phyloP scores from a whole-genome alignment of 2,113 vertebrate genomes.

The Ophthalmolycus amberensis region DNA sequence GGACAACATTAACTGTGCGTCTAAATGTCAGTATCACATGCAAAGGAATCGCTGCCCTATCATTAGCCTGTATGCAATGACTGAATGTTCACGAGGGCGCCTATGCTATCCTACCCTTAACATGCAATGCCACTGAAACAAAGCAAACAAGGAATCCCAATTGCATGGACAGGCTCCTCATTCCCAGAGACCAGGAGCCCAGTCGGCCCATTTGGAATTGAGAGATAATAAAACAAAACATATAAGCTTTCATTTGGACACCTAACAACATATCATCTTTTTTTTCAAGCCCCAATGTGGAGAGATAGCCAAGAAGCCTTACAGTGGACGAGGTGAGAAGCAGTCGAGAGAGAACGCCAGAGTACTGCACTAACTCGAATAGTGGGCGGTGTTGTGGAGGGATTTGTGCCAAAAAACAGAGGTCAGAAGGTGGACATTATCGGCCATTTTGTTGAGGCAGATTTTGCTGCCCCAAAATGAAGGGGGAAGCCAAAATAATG shows the following conservation, averaged over 20 bases:
- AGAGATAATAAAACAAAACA: constrained; percentile 58
- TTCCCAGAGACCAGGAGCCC: constrained; percentile 82
- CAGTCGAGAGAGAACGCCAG: constrained; percentile 86
- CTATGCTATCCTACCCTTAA: constrained; percentile 37
- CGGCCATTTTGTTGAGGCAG: constrained; percentile 94
- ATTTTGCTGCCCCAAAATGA: constrained; percentile 93
- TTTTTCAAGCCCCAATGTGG: constrained; percentile 98
- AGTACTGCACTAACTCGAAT: constrained; percentile 87
- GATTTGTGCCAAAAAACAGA: constrained; percentile 84
- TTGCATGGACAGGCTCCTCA: constrained; percentile 82
- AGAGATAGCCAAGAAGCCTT: constrained; percentile 83
- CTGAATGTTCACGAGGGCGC: constrained; percentile 21
- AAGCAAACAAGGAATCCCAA: constrained; percentile 72
- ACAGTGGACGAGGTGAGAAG: constrained; percentile 81
- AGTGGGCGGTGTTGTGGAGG: constrained; percentile 77
- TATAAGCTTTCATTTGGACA: constrained; percentile 56
- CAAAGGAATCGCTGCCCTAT: constrained; percentile 47
- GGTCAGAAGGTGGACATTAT: constrained; percentile 90
- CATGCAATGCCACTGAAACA: constrained; percentile 34
- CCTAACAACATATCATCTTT: constrained; percentile 72
- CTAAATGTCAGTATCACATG: constrained; percentile 46
- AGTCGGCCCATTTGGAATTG: constrained; percentile 72
- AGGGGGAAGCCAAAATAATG: constrained; percentile 89
- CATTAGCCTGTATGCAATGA: constrained; percentile 42
- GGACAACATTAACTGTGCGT: constrained; percentile 28